Evolutionary conservation across 2,113 vertebrate genomes (phyloP), one percentile per base, ranked within the genome.

Genomic region (Corynorhinus townsendii): DNA sequence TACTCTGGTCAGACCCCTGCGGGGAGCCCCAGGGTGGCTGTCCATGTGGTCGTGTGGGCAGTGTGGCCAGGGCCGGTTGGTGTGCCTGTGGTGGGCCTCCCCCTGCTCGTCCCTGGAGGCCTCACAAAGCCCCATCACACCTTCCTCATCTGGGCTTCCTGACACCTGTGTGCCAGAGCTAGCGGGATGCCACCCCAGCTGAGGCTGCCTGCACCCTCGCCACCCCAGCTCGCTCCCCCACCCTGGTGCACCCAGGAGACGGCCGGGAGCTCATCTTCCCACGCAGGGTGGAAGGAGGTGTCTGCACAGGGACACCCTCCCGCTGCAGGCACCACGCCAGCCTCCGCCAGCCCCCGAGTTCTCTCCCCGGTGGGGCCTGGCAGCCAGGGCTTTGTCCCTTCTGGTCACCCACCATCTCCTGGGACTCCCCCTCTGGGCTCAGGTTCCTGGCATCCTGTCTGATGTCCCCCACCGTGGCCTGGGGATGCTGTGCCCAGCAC

Each of bases 41-140:
- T 40, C 38, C 38, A 40, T 40, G 22, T 16, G 28, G 8, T n/a
- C 0, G 19, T 14, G 38, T 59, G 56, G 56, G 52, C 77, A 3
- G 45, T 3, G 38, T 45, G 8, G 8, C 40, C 38, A 40, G 72
- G 33, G 38, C 45, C 45, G n/a, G 24, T 15, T 8, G 20, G 40
- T 5, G 0, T 3, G 5, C 49, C 35, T 38, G 28, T 52, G 40
- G 11, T 7, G 11, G 10, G 16, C 64, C 47, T 5, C 17, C 3
- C 19, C 35, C 26, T 2, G 0, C 35, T 11, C 4, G 5, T 22
- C 33, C 59, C 82, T 11, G 19, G 35, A 8, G 71, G 52, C 14
- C 76, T 66, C 26, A 0, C 6, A 11, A 0, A 0, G 10, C 28
- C 40, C 69, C 43, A 0, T 1, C 14, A 3, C 33, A 40, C 35